phyloP scores from a whole-genome alignment of 2,113 vertebrate species.

The Pomatorhinus ruficollis region DNA sequence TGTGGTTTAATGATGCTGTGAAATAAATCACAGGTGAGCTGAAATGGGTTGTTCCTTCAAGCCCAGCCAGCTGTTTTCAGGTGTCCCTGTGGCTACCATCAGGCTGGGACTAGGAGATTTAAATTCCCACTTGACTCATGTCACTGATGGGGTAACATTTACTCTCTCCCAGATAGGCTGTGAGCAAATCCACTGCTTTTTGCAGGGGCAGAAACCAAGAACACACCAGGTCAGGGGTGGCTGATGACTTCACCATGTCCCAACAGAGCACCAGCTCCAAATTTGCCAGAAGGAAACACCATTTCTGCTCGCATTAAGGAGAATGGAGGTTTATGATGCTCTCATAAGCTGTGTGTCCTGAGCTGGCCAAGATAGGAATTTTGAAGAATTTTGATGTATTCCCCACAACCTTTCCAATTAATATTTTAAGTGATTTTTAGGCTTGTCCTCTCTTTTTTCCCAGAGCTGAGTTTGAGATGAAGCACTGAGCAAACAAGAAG shows the following conservation, averaged over 20 bases:
- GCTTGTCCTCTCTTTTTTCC: background rate
- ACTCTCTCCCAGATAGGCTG: background rate
- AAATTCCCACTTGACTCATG: background rate
- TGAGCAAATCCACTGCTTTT: background rate
- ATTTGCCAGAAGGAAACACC: background rate
- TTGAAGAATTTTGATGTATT: background rate
- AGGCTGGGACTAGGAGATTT: background rate
- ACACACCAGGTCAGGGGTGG: too few relatives aligned
- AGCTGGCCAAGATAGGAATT: background rate
- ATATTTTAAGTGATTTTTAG: background rate
- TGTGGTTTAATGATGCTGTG: background rate
- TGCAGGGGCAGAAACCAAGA: background rate
- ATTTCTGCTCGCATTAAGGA: background rate
- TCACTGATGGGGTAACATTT: background rate
- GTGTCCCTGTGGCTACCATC: accelerated
- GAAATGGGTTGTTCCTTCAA: background rate
- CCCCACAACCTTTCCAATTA: background rate
- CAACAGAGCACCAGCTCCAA: background rate
- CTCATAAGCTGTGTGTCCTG: accelerated
- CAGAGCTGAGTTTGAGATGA: background rate
- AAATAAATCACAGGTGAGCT: background rate
- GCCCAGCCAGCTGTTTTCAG: background rate
- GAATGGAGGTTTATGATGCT: background rate
- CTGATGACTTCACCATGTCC: background rate
- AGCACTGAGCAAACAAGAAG: background rate